These are phyloP conservation scores for Pseudopodoces humilis DNA, from an alignment of 2,113 vertebrate genomes.

Conservation along the genomic window DNA sequence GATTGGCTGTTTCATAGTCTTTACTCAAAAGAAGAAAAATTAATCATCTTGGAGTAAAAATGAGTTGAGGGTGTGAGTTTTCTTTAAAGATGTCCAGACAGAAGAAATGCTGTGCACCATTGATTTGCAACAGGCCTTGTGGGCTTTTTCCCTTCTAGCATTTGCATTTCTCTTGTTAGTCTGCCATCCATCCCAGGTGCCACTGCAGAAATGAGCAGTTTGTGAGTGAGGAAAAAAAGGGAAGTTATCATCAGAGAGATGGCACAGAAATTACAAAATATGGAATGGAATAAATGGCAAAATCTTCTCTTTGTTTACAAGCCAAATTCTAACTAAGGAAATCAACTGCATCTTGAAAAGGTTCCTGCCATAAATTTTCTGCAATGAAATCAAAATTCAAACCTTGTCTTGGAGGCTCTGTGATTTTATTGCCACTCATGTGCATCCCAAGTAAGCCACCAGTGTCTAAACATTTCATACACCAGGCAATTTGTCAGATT, in stretches of 20 bases:
- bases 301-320: neutral
- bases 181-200: neutral
- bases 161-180: neutral
- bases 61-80: neutral
- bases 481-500: slow-evolving; percentile 43
- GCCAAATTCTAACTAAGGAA: slow-evolving; percentile 27
- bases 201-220: neutral
- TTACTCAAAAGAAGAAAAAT: neutral
- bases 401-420: neutral
- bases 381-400: slow-evolving; percentile 34
- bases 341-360: neutral
- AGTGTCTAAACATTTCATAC: slow-evolving; percentile 29
- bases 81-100: neutral
- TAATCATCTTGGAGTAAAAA: neutral
- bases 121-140: neutral
- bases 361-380: slow-evolving; percentile 4
- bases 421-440: slow-evolving; percentile 45
- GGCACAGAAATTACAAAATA: neutral
- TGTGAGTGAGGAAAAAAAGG: neutral
- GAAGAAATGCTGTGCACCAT: neutral
- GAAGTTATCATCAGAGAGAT: neutral
- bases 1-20: neutral
- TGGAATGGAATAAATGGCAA: neutral
- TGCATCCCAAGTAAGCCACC: neutral
- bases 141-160: neutral